Conservation (phyloP, 2,113 vertebrate species). For the Astur gentilis region DNA sequence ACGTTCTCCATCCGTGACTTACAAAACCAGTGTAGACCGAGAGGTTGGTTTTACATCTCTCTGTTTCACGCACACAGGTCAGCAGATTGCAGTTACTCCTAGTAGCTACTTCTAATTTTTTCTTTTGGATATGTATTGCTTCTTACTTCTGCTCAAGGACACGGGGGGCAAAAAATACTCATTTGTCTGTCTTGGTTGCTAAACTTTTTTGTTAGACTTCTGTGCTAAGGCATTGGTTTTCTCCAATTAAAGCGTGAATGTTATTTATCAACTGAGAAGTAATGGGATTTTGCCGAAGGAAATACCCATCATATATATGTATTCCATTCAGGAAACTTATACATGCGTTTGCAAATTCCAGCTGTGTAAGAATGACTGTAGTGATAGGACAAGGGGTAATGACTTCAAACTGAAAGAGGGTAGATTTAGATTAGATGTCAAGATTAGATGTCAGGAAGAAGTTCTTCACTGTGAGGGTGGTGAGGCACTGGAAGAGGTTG, state of each 20-base stretch:
- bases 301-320: background rate
- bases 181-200: background rate
- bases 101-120: background rate
- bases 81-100: background rate
- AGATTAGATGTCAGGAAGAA: no score
- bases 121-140: background rate
- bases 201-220: background rate
- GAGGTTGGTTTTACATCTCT: background rate
- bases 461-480: no score
- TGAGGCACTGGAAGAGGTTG: no score
- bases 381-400: no score
- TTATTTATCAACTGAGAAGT: background rate
- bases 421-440: no score
- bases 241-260: background rate
- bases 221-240: background rate
- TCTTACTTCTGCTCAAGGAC: background rate
- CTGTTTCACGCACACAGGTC: background rate
- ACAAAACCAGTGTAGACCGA: background rate
- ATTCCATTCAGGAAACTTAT: background rate
- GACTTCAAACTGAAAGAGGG: no score
- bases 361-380: background rate
- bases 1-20: accelerated
- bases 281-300: background rate
- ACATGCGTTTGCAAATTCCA: background rate
- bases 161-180: background rate